Evolutionary conservation across 1,140 invertebrate species (phyloP), one percentile per base, ranked within the genome.

Genomic region (Anthonomus grandis): DNA sequence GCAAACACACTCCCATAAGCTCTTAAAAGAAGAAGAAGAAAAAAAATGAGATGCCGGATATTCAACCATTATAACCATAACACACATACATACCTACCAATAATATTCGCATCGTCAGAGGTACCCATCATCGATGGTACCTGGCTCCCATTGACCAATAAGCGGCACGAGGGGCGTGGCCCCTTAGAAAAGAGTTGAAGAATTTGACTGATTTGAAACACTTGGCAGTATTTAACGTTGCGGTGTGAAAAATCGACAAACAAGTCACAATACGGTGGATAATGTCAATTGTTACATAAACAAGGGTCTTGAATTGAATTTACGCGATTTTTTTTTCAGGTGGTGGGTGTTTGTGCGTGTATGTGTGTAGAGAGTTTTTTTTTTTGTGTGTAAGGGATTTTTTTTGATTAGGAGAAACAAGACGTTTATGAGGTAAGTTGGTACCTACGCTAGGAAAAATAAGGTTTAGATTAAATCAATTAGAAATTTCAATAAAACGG

Each of bases 241-340:
- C 54, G 24, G 54, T 57, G 54, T 57, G 54, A 57, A 57, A 57
- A 27, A 41, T 49, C 31, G 45, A 49, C 45, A 57, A 57, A 49
- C 41, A 57, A 24, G 17, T 49, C 24, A 49, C 45, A 49, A 48
- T 55, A 55, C 25, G 34, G 52, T 55, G 52, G 25, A 31, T 50
- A 57, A 57, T 49, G 47, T 42, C 24, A n/a, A 49, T 49, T n/a
- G n/a, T n/a, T n/a, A n/a, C n/a, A n/a, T n/a, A n/a, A n/a, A n/a
- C n/a, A n/a, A n/a, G n/a, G n/a, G n/a, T n/a, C n/a, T n/a, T n/a
- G n/a, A n/a, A n/a, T n/a, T n/a, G n/a, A 57, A 57, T 57, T 57
- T 48, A 57, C 54, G 49, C 13, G 27, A 38, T 19, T 15, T 45
- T 44, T 45, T 46, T 41, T 47, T 31, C 8, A 31, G 27, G 8